Percentiles rank a stretch among this genome's conserved stretches.
Evolutionary conservation across 2,888 invertebrate genomes (phyloP).

Genomic region (Mycogona germanica): DNA sequence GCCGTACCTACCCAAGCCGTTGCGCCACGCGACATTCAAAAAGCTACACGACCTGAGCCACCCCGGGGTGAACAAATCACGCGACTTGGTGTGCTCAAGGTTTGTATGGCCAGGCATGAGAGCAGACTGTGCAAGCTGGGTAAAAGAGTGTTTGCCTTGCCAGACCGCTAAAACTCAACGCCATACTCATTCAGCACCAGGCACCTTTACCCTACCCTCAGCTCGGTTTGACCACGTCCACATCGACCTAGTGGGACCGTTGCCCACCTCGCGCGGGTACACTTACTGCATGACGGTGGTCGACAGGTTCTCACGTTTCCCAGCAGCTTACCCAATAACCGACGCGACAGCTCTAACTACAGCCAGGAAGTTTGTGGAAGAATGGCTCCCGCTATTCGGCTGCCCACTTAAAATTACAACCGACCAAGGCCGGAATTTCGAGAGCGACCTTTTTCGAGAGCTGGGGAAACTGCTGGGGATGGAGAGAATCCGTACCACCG

Average conservation of each 20-base stretch:
- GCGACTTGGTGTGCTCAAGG: neutral
- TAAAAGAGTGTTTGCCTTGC: neutral
- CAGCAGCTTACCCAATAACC: slow-evolving; percentile 23
- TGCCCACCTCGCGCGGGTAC: neutral
- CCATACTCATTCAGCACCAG: neutral
- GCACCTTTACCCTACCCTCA: neutral
- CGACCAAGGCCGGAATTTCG: slow-evolving; percentile 24
- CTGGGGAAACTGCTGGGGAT: slow-evolving; percentile 19
- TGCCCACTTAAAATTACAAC: slow-evolving; percentile 24
- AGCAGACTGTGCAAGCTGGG: neutral
- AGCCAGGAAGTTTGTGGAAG: slow-evolving; percentile 19
- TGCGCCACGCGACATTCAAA: neutral
- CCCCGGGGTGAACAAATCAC: neutral
- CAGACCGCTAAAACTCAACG: neutral
- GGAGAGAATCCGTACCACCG: slow-evolving; percentile 21
- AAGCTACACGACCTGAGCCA: neutral
- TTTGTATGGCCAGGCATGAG: slow-evolving; percentile 1
- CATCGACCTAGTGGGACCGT: slow-evolving; percentile 9
- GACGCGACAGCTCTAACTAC: slow-evolving; percentile 20
- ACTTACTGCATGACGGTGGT: slow-evolving; percentile 5
- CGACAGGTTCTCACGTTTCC: slow-evolving; percentile 20
- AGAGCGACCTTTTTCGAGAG: slow-evolving; percentile 16
- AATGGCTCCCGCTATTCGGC: slow-evolving; percentile 25
- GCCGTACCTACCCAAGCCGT: neutral
- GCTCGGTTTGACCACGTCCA: slow-evolving; percentile 11